Conservation (phyloP, 2,888 invertebrate species). For the Trypoxylon attenuatum region DNA sequence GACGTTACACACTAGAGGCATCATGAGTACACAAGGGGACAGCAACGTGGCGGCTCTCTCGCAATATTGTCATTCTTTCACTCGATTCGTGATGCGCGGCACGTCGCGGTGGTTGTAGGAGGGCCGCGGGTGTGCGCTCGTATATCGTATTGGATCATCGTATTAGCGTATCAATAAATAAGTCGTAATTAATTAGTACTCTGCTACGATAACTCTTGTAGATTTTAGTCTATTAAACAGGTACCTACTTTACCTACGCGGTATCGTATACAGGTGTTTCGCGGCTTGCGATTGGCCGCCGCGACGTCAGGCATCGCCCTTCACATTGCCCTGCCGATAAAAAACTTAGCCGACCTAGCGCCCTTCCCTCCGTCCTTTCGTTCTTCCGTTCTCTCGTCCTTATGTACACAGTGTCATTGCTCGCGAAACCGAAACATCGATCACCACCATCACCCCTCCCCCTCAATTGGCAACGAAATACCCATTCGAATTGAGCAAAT, state of each 20-base stretch:
- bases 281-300: conserved; percentile 70
- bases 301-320: conserved; percentile 70
- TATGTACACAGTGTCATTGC: too few relatives aligned
- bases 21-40: conserved; percentile 31
- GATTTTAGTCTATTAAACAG: conserved; percentile 68
- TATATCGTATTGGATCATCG: conserved; percentile 58
- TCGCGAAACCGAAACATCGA: too few relatives aligned
- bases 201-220: conserved; percentile 64
- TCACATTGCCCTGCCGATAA: conserved; percentile 69
- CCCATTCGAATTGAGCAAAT: too few relatives aligned
- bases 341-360: conserved; percentile 9
- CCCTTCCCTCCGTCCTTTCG: neutral
- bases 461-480: too few relatives aligned
- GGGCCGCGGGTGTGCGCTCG: too few relatives aligned
- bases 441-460: too few relatives aligned
- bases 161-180: conserved; percentile 66
- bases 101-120: too few relatives aligned
- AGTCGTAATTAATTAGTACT: conserved; percentile 61
- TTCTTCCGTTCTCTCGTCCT: neutral
- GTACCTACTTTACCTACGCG: conserved; percentile 75
- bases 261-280: conserved; percentile 73
- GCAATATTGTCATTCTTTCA: conserved; percentile 70
- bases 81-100: conserved; percentile 46
- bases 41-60: conserved; percentile 60
- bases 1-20: conserved; percentile 36